Conservation (phyloP, 2,113 vertebrate species). For the Pelecanus crispus region DNA sequence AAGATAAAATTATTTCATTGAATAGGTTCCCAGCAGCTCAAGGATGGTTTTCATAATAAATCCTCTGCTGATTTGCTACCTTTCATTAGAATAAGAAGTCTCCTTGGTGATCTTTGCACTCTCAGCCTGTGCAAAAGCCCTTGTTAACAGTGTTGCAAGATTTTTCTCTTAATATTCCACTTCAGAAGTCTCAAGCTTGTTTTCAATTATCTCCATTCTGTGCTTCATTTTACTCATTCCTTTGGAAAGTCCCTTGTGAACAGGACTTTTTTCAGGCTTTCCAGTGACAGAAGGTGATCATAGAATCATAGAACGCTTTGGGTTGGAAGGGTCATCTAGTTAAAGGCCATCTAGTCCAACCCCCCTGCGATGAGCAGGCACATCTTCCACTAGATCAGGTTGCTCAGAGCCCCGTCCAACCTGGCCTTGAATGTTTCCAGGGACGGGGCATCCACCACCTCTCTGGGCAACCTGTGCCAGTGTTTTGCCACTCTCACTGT, state of each 20-base stretch:
- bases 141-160: background rate
- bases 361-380: no score
- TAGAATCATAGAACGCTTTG: no score
- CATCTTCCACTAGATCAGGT: no score
- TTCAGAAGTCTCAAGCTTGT: background rate
- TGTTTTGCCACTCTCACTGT: no score
- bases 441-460: no score
- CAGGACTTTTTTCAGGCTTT: background rate
- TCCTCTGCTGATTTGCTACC: background rate
- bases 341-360: no score
- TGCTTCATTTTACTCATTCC: background rate
- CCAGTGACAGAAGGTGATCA: background rate
- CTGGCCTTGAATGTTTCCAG: no score
- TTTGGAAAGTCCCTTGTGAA: background rate
- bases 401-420: no score
- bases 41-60: background rate
- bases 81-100: background rate
- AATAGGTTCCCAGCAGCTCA: background rate
- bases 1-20: background rate
- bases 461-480: no score
- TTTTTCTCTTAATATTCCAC: background rate
- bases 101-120: background rate
- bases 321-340: no score
- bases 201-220: background rate
- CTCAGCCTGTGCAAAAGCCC: background rate